A percentile compares a stretch with the other conserved stretches of the same genome.
These are phyloP conservation scores for Mormyrus proboscirostris DNA, from an alignment of 2,797 vertebrate genomes.

Conservation along the genomic window DNA sequence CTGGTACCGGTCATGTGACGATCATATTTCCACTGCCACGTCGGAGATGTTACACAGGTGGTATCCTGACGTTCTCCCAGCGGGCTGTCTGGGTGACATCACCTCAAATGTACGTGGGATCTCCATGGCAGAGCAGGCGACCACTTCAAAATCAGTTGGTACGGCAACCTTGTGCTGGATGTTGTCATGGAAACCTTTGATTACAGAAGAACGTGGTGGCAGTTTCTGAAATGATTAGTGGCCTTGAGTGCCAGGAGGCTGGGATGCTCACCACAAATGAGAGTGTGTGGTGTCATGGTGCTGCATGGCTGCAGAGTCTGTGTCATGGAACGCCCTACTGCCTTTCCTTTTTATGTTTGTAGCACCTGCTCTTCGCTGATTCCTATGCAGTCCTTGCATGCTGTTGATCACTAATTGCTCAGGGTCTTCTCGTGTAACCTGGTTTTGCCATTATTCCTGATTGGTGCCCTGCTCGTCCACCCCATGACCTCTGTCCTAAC, in stretches of 20 bases:
- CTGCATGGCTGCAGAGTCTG: not conserved
- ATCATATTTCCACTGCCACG: not conserved
- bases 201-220: constrained; percentile 10
- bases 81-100: not conserved
- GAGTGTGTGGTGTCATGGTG: no score
- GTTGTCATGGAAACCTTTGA: constrained; percentile 33
- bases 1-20: not conserved
- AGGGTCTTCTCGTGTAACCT: not conserved
- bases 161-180: not conserved
- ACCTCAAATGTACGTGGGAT: not conserved
- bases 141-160: not conserved
- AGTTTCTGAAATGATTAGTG: not conserved
- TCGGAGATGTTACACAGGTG: not conserved
- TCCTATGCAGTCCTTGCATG: constrained; percentile 25
- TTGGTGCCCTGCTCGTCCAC: not conserved
- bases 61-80: not conserved
- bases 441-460: not conserved
- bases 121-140: not conserved
- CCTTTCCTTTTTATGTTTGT: not conserved
- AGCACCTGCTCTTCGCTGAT: not conserved
- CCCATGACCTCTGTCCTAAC: not conserved
- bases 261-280: not conserved
- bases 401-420: not conserved
- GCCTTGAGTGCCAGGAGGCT: not conserved
- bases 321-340: not conserved